A percentile compares a stretch with the other conserved stretches of the same genome.
Conservation (phyloP, 2,797 vertebrate species). For the Odontamblyopus lacepedii region DNA sequence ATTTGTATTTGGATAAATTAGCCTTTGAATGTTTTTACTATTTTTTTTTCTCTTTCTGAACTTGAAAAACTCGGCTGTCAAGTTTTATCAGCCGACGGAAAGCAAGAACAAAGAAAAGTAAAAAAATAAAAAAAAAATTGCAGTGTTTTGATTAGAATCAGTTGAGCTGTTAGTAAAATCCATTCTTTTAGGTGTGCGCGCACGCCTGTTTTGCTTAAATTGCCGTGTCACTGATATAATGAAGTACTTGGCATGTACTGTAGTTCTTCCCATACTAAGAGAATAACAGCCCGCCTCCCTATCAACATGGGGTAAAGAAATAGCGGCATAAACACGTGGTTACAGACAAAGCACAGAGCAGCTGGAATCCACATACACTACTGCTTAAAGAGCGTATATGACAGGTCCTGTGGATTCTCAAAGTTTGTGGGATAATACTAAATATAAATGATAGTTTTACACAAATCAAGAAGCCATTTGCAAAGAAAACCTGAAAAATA, state of each 20-base stretch:
- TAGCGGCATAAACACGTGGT: constrained; percentile 27
- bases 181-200: neutral
- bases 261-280: constrained; percentile 38
- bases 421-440: too few species aligned
- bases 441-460: too few species aligned
- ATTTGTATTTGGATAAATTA: constrained; percentile 64
- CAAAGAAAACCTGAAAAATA: too few species aligned
- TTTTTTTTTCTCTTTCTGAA: constrained; percentile 26
- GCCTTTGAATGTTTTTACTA: constrained; percentile 53
- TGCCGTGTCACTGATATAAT: neutral
- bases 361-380: constrained; percentile 12
- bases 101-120: constrained; percentile 50
- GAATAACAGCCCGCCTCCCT: constrained; percentile 32
- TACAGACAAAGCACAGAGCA: constrained; percentile 19
- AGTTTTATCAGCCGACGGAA: constrained; percentile 41
- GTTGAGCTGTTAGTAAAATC: constrained; percentile 44
- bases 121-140: constrained; percentile 41
- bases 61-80: constrained; percentile 49
- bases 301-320: constrained; percentile 37
- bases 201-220: neutral
- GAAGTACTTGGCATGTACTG: neutral
- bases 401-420: too few species aligned
- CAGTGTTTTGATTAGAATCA: constrained; percentile 57
- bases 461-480: too few species aligned
- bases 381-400: too few species aligned